Percentiles rank a stretch among this genome's conserved stretches.
Evolutionary conservation across 2,888 invertebrate genomes (phyloP).

Genomic region (Amiota minor): DNA sequence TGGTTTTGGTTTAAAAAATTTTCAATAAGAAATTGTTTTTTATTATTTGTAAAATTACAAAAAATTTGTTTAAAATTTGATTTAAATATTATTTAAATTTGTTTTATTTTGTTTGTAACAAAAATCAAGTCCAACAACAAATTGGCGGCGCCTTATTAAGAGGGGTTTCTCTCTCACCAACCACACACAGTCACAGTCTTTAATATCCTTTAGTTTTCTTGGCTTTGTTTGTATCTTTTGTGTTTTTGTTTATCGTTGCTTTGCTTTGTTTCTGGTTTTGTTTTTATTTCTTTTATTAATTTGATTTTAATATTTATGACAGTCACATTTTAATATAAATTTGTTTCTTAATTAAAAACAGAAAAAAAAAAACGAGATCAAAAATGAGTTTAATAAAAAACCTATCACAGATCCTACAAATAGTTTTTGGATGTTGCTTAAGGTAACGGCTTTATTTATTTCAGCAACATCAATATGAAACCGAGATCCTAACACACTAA

Average conservation of each 20-base stretch:
- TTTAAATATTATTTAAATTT: constrained; percentile 34
- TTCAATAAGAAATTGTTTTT: constrained; percentile 36
- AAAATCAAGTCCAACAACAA: background rate
- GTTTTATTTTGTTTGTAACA: too few species aligned
- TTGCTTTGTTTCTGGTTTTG: constrained; percentile 2
- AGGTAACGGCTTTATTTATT: constrained; percentile 24
- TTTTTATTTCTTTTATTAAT: background rate
- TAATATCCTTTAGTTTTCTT: background rate
- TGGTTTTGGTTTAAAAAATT: constrained; percentile 33
- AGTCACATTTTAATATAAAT: constrained; percentile 23
- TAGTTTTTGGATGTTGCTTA: background rate
- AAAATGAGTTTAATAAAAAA: too few species aligned
- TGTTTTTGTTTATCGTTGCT: background rate
- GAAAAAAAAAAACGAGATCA: too few species aligned
- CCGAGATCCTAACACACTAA: background rate
- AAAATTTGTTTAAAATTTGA: constrained; percentile 36
- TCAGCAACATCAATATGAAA: constrained; percentile 8
- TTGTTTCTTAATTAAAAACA: constrained; percentile 19
- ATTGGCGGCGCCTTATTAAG: too few species aligned
- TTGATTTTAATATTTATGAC: constrained; percentile 13
- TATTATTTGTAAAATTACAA: constrained; percentile 25
- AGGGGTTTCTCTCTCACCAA: too few species aligned
- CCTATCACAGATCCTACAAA: background rate
- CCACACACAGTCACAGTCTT: background rate
- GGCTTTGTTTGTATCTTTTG: background rate